Percentiles rank a stretch among this genome's conserved stretches.
phyloP scores from a whole-genome alignment of 2,888 invertebrate species.

The Apotomis betuletana region DNA sequence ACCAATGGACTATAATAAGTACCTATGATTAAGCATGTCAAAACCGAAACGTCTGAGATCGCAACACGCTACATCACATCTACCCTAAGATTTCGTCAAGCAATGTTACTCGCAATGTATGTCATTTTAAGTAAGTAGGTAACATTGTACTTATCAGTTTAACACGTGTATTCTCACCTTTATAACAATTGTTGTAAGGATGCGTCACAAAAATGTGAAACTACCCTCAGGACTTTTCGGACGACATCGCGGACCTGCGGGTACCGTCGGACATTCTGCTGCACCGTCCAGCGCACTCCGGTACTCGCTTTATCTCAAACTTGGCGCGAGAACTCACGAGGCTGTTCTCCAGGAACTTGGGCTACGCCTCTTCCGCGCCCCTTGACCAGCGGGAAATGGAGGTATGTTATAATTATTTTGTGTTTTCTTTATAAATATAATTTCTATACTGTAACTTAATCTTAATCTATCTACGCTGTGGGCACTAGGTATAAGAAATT shows the following conservation, averaged over 20 bases:
- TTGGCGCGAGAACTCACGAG: slow-evolving; percentile 49
- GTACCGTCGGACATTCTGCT: slow-evolving; percentile 55
- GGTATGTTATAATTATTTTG: slow-evolving; percentile 48
- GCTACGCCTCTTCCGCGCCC: slow-evolving; percentile 44
- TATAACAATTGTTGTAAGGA: neutral
- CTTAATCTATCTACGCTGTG: no score
- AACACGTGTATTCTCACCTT: neutral
- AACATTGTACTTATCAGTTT: no score
- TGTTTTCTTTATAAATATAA: no score
- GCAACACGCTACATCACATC: no score
- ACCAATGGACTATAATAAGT: no score
- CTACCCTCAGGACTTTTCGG: slow-evolving; percentile 53
- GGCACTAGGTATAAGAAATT: no score
- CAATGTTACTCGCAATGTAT: no score
- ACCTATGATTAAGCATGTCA: no score
- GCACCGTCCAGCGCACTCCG: slow-evolving; percentile 57
- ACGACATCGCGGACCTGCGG: slow-evolving; percentile 55
- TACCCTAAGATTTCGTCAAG: no score
- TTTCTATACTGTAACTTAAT: no score
- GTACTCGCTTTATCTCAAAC: slow-evolving; percentile 44
- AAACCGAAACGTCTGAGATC: no score
- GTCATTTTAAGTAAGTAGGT: no score
- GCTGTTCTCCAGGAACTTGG: slow-evolving; percentile 60
- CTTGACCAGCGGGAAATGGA: slow-evolving; percentile 55
- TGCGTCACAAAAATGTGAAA: neutral